Evolutionary conservation across 1,140 invertebrate genomes (phyloP).

Genomic region (Drosophila persimilis): DNA sequence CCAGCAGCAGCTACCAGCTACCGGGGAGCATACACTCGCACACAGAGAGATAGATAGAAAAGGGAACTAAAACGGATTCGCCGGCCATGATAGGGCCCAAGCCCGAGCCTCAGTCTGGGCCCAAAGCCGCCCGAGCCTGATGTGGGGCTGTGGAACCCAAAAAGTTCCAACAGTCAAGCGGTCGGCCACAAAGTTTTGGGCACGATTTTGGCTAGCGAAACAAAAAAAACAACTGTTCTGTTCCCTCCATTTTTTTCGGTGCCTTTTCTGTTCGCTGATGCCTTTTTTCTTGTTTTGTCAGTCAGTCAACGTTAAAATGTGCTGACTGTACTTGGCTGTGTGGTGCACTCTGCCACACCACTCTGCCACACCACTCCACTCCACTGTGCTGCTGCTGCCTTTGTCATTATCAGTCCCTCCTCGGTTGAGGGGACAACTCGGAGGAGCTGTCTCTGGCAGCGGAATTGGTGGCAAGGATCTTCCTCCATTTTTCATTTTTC

Average conservation of each 20-base stretch:
- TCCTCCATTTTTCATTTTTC: too few relatives aligned
- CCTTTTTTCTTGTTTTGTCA: constrained; percentile 21
- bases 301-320: constrained; percentile 50
- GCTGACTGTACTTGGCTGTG: constrained; percentile 38
- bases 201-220: constrained; percentile 61
- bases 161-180: constrained; percentile 59
- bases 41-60: constrained; percentile 41
- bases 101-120: too few relatives aligned
- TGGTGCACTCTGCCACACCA: constrained; percentile 7
- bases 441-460: too few relatives aligned
- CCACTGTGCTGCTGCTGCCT: neutral
- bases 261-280: neutral
- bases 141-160: constrained; percentile 31
- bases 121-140: neutral
- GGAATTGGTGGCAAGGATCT: too few relatives aligned
- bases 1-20: neutral
- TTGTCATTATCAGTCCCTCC: constrained; percentile 35
- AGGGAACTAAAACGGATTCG: constrained; percentile 48
- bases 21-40: constrained; percentile 4
- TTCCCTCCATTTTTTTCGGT: neutral
- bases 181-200: constrained; percentile 59
- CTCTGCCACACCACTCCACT: neutral
- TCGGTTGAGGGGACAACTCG: constrained; percentile 12
- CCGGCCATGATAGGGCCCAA: too few relatives aligned
- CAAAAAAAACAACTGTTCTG: constrained; percentile 11